These are phyloP conservation scores for Liodrosophila aerea DNA, from an alignment of 2,888 invertebrate genomes.

Conservation along the genomic window DNA sequence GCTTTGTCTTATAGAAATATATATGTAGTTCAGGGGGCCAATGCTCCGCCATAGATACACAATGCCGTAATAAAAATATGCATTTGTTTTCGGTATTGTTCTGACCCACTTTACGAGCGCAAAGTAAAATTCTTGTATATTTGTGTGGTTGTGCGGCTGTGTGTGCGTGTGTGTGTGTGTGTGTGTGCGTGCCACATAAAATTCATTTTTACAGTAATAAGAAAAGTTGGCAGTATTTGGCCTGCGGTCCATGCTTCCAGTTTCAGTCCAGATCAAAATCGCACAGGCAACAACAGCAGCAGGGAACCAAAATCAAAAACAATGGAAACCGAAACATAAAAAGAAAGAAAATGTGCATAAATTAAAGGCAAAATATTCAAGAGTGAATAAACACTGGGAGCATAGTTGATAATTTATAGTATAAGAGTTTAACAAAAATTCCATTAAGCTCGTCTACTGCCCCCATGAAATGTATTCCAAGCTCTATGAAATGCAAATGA, in stretches of 20 bases:
- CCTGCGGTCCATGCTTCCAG: constrained; percentile 53
- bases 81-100: constrained; percentile 55
- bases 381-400: too few species aligned
- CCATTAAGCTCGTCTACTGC: neutral
- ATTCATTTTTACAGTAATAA: constrained; percentile 68
- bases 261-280: constrained; percentile 44
- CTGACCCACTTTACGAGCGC: constrained; percentile 60
- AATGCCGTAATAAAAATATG: constrained; percentile 20
- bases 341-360: constrained; percentile 12
- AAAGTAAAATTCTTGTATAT: constrained; percentile 30
- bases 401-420: neutral
- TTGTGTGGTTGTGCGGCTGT: constrained; percentile 9
- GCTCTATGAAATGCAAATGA: neutral
- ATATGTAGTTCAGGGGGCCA: neutral
- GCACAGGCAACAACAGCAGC: constrained; percentile 28
- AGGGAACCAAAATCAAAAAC: constrained; percentile 31
- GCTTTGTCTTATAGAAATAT: neutral
- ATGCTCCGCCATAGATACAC: constrained; percentile 9
- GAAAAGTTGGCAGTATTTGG: constrained; percentile 69
- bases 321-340: constrained; percentile 26
- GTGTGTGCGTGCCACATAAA: constrained; percentile 29
- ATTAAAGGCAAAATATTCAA: neutral
- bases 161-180: constrained; percentile 23
- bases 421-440: too few species aligned
- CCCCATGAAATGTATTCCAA: too few species aligned